phyloP scores from a whole-genome alignment of 2,888 invertebrate species.

The Zhengitettix transpicula region DNA sequence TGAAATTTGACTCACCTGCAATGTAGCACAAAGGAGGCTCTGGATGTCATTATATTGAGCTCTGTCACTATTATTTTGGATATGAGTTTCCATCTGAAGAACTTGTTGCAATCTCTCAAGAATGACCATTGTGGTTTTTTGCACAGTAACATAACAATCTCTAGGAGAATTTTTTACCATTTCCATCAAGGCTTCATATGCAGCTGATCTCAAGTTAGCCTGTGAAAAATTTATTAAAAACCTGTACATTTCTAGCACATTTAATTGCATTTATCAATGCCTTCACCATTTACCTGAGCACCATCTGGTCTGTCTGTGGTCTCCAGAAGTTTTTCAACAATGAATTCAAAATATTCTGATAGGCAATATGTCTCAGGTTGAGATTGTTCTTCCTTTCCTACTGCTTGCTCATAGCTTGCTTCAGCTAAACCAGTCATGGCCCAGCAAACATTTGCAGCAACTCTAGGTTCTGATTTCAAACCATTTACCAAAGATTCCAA shows the following conservation, averaged over 20 bases:
- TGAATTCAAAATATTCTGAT: constrained; percentile 84
- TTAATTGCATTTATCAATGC: not conserved
- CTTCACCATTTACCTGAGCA: constrained; percentile 23
- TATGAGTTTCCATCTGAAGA: constrained; percentile 82
- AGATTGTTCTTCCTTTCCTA: constrained; percentile 33
- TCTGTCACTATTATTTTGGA: constrained; percentile 71
- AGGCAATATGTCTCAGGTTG: constrained; percentile 85
- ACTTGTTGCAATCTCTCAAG: constrained; percentile 87
- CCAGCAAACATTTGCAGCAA: constrained; percentile 98
- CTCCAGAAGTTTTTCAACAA: constrained; percentile 77
- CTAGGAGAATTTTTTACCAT: constrained; percentile 96
- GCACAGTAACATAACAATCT: constrained; percentile 92
- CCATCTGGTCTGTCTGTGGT: constrained; percentile 92
- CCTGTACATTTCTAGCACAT: not conserved
- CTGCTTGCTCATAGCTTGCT: constrained; percentile 78
- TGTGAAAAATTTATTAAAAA: constrained; percentile 21
- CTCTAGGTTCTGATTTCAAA: constrained; percentile 78
- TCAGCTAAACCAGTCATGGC: constrained; percentile 94
- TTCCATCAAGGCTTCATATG: constrained; percentile 98
- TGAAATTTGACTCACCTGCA: constrained; percentile 33
- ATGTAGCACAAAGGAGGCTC: constrained; percentile 87
- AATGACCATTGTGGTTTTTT: constrained; percentile 92
- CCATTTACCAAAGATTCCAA: constrained; percentile 70
- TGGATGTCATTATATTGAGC: constrained; percentile 93
- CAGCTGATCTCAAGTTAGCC: constrained; percentile 87